A percentile compares a stretch with the other conserved stretches of the same genome.
Evolutionary conservation across 2,888 invertebrate species (phyloP).

Genomic region (Drosophila seclusa): DNA sequence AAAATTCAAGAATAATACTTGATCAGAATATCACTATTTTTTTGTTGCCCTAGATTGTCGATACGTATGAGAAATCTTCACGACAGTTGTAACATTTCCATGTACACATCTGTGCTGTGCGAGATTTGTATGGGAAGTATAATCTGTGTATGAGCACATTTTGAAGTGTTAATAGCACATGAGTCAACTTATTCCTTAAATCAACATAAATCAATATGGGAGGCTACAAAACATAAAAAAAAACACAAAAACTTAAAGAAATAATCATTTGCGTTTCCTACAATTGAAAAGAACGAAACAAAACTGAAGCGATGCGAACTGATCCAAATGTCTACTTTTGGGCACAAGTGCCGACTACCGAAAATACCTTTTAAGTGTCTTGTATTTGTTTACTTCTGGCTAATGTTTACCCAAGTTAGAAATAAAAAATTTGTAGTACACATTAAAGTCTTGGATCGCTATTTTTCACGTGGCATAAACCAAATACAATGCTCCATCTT

Average conservation of each 20-base stretch:
- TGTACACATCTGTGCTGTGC: constrained; percentile 48
- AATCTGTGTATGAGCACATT: constrained; percentile 50
- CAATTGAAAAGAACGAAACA: constrained; percentile 44
- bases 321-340: constrained; percentile 67
- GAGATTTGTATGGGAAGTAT: constrained; percentile 34
- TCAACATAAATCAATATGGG: constrained; percentile 56
- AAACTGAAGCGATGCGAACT: constrained; percentile 23
- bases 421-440: constrained; percentile 72
- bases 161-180: constrained; percentile 70
- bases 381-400: constrained; percentile 76
- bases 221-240: constrained; percentile 18
- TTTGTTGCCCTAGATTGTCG: constrained; percentile 21
- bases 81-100: constrained; percentile 60
- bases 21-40: background rate
- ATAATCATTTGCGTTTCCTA: constrained; percentile 67
- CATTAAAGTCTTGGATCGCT: constrained; percentile 72
- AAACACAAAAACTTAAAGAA: constrained; percentile 41
- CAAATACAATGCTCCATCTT: constrained; percentile 55
- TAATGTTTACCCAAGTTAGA: constrained; percentile 74
- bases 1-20: background rate
- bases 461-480: constrained; percentile 73
- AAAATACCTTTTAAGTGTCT: constrained; percentile 77
- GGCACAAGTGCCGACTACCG: constrained; percentile 70
- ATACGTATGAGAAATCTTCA: constrained; percentile 22
- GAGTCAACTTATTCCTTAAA: constrained; percentile 75